These are phyloP conservation scores for Rotaria socialis DNA, from an alignment of 2,888 invertebrate genomes.

Conservation along the genomic window DNA sequence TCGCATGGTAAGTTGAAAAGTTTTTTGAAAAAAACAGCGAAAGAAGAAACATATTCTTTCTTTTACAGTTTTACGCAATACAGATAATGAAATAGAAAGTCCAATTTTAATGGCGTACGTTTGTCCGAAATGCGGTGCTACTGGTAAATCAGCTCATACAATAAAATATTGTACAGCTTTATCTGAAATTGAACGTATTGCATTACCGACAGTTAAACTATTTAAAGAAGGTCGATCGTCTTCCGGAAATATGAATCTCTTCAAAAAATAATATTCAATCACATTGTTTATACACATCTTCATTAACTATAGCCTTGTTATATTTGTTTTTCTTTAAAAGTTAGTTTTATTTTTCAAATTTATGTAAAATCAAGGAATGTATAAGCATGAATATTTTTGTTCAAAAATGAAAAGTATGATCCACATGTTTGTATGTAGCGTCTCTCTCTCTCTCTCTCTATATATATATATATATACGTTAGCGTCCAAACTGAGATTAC, in stretches of 20 bases:
- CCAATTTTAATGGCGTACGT: neutral
- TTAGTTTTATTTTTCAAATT: neutral
- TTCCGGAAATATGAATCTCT: neutral
- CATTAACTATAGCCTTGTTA: no score
- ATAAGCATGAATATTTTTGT: neutral
- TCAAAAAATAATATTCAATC: neutral
- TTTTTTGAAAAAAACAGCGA: neutral
- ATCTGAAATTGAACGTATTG: constrained; percentile 8
- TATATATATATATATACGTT: neutral
- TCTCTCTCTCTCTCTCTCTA: no score
- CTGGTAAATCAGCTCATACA: constrained; percentile 26
- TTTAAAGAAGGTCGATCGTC: constrained; percentile 33
- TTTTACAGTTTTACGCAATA: neutral
- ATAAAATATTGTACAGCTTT: constrained; percentile 17
- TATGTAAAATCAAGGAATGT: neutral
- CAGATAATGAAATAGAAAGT: neutral
- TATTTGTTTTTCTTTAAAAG: neutral
- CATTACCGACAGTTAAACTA: constrained; percentile 27
- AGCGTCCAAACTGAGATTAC: no score
- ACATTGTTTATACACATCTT: neutral
- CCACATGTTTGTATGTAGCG: neutral
- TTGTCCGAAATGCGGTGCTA: constrained; percentile 32
- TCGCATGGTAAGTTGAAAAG: neutral
- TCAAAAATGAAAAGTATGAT: neutral
- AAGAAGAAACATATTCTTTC: neutral